phyloP scores from a whole-genome alignment of 2,888 invertebrate genomes.

The Aphidoletes aphidimyza region DNA sequence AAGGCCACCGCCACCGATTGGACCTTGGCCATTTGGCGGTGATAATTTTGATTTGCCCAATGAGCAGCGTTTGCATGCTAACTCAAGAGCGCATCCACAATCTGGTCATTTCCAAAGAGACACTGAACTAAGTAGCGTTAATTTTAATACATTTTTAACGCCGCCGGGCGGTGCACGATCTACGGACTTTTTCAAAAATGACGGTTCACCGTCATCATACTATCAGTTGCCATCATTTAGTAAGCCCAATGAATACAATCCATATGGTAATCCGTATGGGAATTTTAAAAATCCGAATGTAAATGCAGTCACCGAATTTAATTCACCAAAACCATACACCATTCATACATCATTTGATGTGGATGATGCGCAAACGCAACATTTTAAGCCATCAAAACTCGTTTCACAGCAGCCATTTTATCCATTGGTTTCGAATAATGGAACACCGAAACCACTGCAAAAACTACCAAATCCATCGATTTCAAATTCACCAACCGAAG shows the following conservation, averaged over 20 bases:
- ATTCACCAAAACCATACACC: slow-evolving; percentile 31
- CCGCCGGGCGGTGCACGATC: slow-evolving; percentile 60
- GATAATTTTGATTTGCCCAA: slow-evolving; percentile 56
- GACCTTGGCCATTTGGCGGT: slow-evolving; percentile 56
- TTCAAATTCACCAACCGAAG: neutral
- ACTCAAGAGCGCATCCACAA: slow-evolving; percentile 54
- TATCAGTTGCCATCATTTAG: slow-evolving; percentile 6
- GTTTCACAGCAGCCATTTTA: neutral
- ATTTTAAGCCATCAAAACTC: slow-evolving; percentile 26
- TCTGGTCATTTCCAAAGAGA: slow-evolving; percentile 62
- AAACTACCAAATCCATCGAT: neutral
- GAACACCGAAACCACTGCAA: neutral
- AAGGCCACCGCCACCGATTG: slow-evolving; percentile 59
- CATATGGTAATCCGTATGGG: slow-evolving; percentile 40
- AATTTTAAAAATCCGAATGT: neutral
- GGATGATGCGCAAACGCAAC: slow-evolving; percentile 9
- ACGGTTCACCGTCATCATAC: neutral
- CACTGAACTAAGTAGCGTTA: slow-evolving; percentile 61
- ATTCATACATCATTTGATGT: neutral
- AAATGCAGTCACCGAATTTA: slow-evolving; percentile 24
- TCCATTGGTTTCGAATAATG: slow-evolving; percentile 5
- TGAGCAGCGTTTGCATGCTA: slow-evolving; percentile 59
- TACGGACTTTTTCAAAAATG: slow-evolving; percentile 50
- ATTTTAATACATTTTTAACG: slow-evolving; percentile 63
- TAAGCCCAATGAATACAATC: slow-evolving; percentile 54